Percentiles rank a stretch among this genome's conserved stretches.
These are phyloP conservation scores for Potamarius usumacintae DNA, from an alignment of 2,113 vertebrate genomes.

Conservation along the genomic window DNA sequence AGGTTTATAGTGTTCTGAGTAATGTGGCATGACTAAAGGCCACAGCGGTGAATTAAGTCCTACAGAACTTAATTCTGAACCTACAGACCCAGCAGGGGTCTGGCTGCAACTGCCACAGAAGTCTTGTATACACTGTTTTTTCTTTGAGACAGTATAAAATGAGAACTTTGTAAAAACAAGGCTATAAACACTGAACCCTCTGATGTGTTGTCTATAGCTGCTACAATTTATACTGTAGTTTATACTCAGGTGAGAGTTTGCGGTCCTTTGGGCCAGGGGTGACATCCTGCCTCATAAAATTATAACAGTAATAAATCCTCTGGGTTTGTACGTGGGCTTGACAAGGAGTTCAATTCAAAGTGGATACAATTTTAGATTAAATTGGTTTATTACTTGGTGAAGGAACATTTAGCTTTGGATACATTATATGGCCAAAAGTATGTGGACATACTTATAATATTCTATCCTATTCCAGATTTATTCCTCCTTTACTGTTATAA, in stretches of 20 bases:
- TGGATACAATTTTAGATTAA: background rate
- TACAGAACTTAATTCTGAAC: background rate
- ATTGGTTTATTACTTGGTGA: background rate
- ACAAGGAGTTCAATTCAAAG: background rate
- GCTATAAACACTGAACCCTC: conserved; percentile 45
- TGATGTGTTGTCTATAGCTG: conserved; percentile 47
- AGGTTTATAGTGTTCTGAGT: background rate
- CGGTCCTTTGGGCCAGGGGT: conserved; percentile 27
- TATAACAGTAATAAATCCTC: conserved; percentile 46
- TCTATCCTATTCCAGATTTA: too few species aligned
- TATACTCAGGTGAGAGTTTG: conserved; percentile 47
- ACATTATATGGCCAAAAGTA: too few species aligned
- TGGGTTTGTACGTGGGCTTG: background rate
- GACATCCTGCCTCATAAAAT: conserved; percentile 32
- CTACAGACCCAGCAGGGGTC: background rate
- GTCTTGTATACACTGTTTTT: background rate
- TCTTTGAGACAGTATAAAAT: too few species aligned
- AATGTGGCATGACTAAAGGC: conserved; percentile 11
- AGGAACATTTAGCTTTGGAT: background rate
- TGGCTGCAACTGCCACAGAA: conserved; percentile 41
- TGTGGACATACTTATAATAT: too few species aligned
- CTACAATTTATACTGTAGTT: conserved; percentile 49
- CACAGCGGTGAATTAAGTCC: conserved; percentile 28
- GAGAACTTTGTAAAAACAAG: conserved; percentile 36
- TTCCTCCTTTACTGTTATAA: too few species aligned